phyloP scores from a whole-genome alignment of 2,888 invertebrate genomes.

The Copidosoma aretas region DNA sequence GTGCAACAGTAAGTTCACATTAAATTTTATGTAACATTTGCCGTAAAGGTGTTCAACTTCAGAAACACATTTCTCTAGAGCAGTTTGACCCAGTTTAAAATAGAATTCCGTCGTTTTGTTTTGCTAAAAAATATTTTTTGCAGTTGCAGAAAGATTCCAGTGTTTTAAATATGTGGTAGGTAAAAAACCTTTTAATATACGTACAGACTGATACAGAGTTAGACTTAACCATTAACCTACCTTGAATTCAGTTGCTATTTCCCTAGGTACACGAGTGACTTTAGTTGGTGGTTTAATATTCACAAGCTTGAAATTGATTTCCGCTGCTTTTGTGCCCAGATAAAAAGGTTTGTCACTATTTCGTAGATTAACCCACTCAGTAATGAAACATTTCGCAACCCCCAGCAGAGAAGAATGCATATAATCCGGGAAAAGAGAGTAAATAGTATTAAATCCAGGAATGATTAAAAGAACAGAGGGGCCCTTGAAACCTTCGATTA shows the following conservation, averaged over 20 bases:
- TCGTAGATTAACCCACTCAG: slow-evolving; percentile 1
- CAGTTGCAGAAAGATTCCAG: slow-evolving; percentile 31
- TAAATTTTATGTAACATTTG: slow-evolving; percentile 24
- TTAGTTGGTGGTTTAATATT: slow-evolving; percentile 23
- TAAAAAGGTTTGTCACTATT: slow-evolving; percentile 14
- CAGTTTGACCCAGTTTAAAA: not conserved
- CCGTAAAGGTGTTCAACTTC: slow-evolving; percentile 14
- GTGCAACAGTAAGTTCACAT: slow-evolving; percentile 24
- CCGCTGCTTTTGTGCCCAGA: slow-evolving; percentile 8
- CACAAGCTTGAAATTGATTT: slow-evolving; percentile 21
- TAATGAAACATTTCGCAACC: not conserved
- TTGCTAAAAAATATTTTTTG: slow-evolving; percentile 16
- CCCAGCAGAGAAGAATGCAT: slow-evolving; percentile 19
- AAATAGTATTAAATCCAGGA: slow-evolving; percentile 6
- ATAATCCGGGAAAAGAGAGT: slow-evolving; percentile 18
- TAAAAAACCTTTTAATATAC: slow-evolving; percentile 26
- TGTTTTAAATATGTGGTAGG: slow-evolving; percentile 30
- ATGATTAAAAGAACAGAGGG: not conserved
- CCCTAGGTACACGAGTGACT: slow-evolving; percentile 27
- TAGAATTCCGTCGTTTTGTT: not conserved
- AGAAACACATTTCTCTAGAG: slow-evolving; percentile 9
- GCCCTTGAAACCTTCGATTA: slow-evolving; percentile 14
- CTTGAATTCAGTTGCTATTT: slow-evolving; percentile 25
- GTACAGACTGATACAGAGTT: slow-evolving; percentile 38
- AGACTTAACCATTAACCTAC: slow-evolving; percentile 36